Evolutionary conservation across 2,888 invertebrate genomes (phyloP).

Genomic region (Melanchra persicariae): DNA sequence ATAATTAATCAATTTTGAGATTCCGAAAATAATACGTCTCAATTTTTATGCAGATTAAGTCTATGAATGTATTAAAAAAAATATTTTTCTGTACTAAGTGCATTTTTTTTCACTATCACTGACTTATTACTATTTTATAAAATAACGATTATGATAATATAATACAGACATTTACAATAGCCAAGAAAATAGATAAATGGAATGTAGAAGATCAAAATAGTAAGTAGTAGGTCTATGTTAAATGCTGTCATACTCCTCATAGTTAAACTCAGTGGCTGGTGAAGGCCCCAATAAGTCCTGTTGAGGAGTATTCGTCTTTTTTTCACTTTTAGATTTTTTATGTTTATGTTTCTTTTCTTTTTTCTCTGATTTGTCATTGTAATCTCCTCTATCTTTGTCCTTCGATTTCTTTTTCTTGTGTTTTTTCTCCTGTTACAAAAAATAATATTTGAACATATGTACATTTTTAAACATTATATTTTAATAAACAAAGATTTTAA

Average conservation of each 20-base stretch:
- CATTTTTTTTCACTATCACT: constrained; percentile 4
- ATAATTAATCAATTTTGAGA: constrained; percentile 30
- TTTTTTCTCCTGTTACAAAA: constrained; percentile 85
- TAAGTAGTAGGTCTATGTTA: constrained; percentile 65
- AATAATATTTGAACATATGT: not conserved
- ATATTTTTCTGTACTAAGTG: constrained; percentile 22
- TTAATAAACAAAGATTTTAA: not conserved
- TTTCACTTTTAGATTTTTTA: constrained; percentile 86
- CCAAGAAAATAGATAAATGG: constrained; percentile 40
- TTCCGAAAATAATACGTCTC: constrained; percentile 23
- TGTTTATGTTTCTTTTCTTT: constrained; percentile 91
- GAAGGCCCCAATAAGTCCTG: constrained; percentile 85
- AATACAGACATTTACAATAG: constrained; percentile 30
- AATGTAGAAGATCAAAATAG: constrained; percentile 48
- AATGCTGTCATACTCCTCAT: constrained; percentile 86
- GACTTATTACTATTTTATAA: constrained; percentile 14
- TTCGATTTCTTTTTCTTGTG: constrained; percentile 90
- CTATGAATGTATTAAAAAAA: not conserved
- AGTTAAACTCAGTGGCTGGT: constrained; percentile 72
- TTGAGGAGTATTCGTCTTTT: constrained; percentile 86
- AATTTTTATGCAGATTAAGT: not conserved
- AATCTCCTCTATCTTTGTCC: constrained; percentile 88
- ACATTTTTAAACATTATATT: not conserved
- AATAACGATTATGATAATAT: constrained; percentile 20
- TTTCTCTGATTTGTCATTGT: constrained; percentile 87